Base-by-base conservation (phyloP, 2,113 vertebrate species). In the Ceuthmochares aereus region DNA sequence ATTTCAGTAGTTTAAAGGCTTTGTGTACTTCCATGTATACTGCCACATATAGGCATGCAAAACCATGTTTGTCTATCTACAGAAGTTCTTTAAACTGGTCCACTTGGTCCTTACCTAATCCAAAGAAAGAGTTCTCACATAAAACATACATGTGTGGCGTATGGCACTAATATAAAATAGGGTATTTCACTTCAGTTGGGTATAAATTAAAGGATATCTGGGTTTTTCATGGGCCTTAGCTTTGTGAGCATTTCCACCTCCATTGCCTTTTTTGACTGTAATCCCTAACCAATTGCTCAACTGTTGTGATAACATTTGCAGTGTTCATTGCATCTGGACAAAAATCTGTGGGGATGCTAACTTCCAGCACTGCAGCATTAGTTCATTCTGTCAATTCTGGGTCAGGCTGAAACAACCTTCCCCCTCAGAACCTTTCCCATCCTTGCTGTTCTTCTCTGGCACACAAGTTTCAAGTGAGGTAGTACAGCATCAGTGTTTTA, bases 321-420 rank as follows among this genome's bases (percentile, higher is more conserved):
- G 37, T 1, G 6, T 26, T 91, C 26, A 20, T 25, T 1, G 1
- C 3, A 0, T 21, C 42, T 29, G 23, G 34, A 9, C 13, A 19
- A 37, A 86, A 43, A 7, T 3, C 34, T 15, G 1, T 10, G 32
- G 13, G 55, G 37, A 20, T 40, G 21, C 30, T 27, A 29, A 80
- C 14, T 37, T 78, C 49, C 40, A 79, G 52, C 42, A 2, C 42
- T 66, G 63, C 77, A 40, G 56, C 15, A 6, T 58, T 54, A 34
- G 45, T 66, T 58, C 22, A 11, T 42, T 40, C 47, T 5, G 1
- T 73, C 66, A 19, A 36, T 30, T 79, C 32, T 76, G 54, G 49
- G 32, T 60, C n/a, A 69, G 74, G 45, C 66, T 68, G 60, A 81
- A 49, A 64, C 21, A 36, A 21, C 49, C 22, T 66, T 4, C 9